Percentiles rank a stretch among this genome's conserved stretches.
Evolutionary conservation across 1,140 invertebrate genomes (phyloP).

Genomic region (Zophobas morio): DNA sequence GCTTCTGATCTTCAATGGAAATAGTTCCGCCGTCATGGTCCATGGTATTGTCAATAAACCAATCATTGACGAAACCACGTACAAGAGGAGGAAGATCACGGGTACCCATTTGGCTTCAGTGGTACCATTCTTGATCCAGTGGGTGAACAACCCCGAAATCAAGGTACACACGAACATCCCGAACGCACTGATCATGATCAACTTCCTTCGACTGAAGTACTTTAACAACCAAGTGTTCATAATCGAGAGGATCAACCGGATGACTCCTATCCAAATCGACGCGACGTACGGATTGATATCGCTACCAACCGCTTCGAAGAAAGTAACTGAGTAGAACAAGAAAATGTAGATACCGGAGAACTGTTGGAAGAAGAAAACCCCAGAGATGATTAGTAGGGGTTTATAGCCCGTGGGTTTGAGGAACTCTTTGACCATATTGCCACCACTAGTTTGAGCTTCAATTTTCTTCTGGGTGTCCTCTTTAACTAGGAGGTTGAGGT

Average conservation of each 20-base stretch:
- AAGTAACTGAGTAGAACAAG: constrained; percentile 78
- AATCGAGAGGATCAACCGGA: constrained; percentile 74
- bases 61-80: constrained; percentile 71
- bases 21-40: constrained; percentile 75
- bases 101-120: constrained; percentile 37
- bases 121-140: constrained; percentile 64
- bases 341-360: constrained; percentile 76
- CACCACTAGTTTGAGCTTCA: constrained; percentile 16
- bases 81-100: constrained; percentile 22
- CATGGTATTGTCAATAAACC: constrained; percentile 73
- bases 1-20: constrained; percentile 72
- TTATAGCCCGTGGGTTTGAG: constrained; percentile 72
- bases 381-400: constrained; percentile 70
- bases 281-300: constrained; percentile 69
- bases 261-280: constrained; percentile 75
- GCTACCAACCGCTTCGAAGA: constrained; percentile 69
- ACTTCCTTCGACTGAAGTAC: constrained; percentile 67
- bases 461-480: constrained; percentile 67
- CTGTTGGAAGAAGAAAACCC: constrained; percentile 74
- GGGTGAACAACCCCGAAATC: constrained; percentile 69
- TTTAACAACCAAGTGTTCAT: constrained; percentile 70
- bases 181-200: constrained; percentile 69
- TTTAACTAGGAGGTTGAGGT: constrained; percentile 64
- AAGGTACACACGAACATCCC: constrained; percentile 70
- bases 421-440: constrained; percentile 54